phyloP scores from a whole-genome alignment of 2,888 invertebrate species.

The Phrixothrix hirtus region DNA sequence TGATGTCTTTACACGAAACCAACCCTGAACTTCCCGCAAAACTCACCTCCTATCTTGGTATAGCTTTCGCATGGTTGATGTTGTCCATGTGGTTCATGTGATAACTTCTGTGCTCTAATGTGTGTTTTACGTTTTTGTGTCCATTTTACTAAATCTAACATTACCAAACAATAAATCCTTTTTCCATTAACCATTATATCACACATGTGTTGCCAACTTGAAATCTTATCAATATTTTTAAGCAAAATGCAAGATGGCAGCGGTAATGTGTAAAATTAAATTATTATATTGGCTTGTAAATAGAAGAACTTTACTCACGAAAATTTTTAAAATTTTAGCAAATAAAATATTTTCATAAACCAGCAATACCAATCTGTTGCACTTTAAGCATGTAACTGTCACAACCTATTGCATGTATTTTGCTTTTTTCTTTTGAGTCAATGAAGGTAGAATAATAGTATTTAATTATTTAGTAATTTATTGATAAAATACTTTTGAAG shows the following conservation, averaged over 20 bases:
- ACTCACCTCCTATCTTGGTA: constrained; percentile 33
- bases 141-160: neutral
- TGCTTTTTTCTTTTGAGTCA: neutral
- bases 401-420: neutral
- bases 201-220: constrained; percentile 2
- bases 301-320: constrained; percentile 3
- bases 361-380: constrained; percentile 4
- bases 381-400: constrained; percentile 2
- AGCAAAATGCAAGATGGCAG: constrained; percentile 60
- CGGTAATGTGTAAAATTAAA: constrained; percentile 45
- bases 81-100: constrained; percentile 12
- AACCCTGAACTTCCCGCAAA: constrained; percentile 32
- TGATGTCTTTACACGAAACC: constrained; percentile 85
- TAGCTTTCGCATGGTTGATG: constrained; percentile 26
- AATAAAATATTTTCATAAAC: constrained; percentile 3
- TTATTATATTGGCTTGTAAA: constrained; percentile 9
- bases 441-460: no score
- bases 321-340: constrained; percentile 1
- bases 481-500: no score
- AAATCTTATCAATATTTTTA: neutral
- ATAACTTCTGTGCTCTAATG: constrained; percentile 9
- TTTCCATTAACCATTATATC: neutral
- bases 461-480: no score
- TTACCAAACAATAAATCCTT: neutral
- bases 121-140: no score